Base-by-base conservation (phyloP, 2,888 invertebrate species). In the Mongoloraphidia duomilia region DNA sequence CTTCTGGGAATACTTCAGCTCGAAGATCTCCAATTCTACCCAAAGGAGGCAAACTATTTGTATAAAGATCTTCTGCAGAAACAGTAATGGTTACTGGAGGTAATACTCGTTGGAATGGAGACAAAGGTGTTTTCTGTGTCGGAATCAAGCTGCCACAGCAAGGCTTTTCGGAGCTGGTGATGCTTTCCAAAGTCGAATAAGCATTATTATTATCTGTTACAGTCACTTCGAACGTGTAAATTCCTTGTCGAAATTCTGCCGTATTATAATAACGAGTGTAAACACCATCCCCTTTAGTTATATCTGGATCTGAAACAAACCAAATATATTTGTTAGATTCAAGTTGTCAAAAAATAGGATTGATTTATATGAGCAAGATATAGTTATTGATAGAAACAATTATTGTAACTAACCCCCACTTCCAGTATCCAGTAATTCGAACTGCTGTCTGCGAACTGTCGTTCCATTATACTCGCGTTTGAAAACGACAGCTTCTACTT, bases 251-350 rank as follows among this genome's bases (percentile, higher is more conserved):
- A 17, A 64, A 63, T 37, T 42, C 37, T 6, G 65, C 65, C n/a
- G 74, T 70, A 52, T 67, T 71, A 55, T 77, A 75, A 59, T 77
- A 79, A 41, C 77, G 68, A 1, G 79, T 75, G 59, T 82, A 82
- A 10, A 81, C 69, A 1, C 82, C 81, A 62, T 82, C 82, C 1
- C 75, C 75, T 60, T 70, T 72, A 17, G 73, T 74, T 33, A 80
- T 69, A 61, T 82, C 82, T 0, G 80, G 78, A 64, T 80, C 80
- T 46, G 17, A 11, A 46, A 46, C 10, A 8, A 37, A 26, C 14
- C 14, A 71, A 35, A 10, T 26, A 34, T 48, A 12, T 12, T 17
- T n/a, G 11, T 8, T 10, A 37, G 3, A 3, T n/a, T 12, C 26
- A 8, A 46, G 39, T 34, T n/a, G 37, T 11, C 38, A 6, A 26